Base-by-base conservation (phyloP, 2,888 invertebrate genomes). In the Pristionchus japonicus region DNA sequence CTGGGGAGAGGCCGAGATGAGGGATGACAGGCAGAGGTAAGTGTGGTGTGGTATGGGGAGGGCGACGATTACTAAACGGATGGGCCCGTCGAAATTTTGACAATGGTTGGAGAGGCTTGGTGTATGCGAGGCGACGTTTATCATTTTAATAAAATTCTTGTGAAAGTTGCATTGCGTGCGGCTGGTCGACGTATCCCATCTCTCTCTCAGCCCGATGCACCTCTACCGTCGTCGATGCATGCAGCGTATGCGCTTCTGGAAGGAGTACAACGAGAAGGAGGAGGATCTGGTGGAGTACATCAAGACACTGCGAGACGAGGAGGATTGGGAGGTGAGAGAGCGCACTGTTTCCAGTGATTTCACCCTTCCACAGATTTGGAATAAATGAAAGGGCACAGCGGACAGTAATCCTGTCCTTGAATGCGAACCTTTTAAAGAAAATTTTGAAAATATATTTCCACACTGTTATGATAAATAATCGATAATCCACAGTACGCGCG, bases 161-260 rank as follows among this genome's bases (percentile, higher is more conserved):
- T 4, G 4, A 37, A 6, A 49, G 15, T 17, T 82, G 47, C 27
- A 31, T 20, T 20, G 43, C 13, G 43, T 49, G n/a, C 15, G 40
- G 27, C 27, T 27, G 52, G 52, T 9, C 52, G 20, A 52, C 52
- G 52, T 7, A 20, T 52, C 3, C 20, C 0, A 52, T 52, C 57
- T 34, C 31, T 52, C 64, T 84, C 87, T 64, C 64, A 91, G 90
- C 43, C 82, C 70, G 15, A 52, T 27, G 23, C 91, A 91, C 49
- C 57, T 74, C 31, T 91, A 74, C 67, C 91, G 91, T 47, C 89
- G 91, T n/a, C 88, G 91, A 1, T 88, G 90, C 61, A 47, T 90
- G 34, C 87, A 88, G 43, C 74, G 91, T 37, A 70, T 87, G 17
- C 86, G 90, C 23, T 77, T 49, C 37, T 40, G 70, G 27, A 74